A percentile compares a stretch with the other conserved stretches of the same genome.
Evolutionary conservation across 1,140 invertebrate species (phyloP).

Genomic region (Lysiphlebus fabarum): DNA sequence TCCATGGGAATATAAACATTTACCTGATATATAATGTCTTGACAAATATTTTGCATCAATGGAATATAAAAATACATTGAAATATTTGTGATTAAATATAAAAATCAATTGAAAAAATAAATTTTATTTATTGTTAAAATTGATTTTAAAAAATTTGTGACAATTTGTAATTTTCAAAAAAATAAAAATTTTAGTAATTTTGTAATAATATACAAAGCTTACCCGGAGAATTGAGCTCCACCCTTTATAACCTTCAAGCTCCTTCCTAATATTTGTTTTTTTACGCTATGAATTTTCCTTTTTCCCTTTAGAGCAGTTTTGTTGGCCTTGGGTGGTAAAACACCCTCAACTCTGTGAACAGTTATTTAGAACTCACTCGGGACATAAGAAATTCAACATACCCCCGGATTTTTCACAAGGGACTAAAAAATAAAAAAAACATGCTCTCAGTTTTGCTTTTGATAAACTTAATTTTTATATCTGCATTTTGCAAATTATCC

Average conservation of each 20-base stretch:
- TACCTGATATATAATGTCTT: background rate
- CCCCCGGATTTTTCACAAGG: slow-evolving; percentile 9
- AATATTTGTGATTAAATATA: too few relatives aligned
- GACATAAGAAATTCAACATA: slow-evolving; percentile 29
- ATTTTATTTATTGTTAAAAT: too few relatives aligned
- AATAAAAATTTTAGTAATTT: background rate
- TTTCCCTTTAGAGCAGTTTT: too few relatives aligned
- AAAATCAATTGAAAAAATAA: too few relatives aligned
- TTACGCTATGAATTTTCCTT: background rate
- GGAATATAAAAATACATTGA: too few relatives aligned
- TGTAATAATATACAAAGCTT: background rate
- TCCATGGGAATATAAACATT: background rate
- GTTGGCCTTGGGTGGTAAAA: too few relatives aligned
- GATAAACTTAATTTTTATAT: too few relatives aligned
- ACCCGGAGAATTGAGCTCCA: slow-evolving; percentile 5
- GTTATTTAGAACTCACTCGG: slow-evolving; percentile 28
- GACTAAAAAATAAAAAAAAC: slow-evolving; percentile 10
- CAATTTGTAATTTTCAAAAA: too few relatives aligned
- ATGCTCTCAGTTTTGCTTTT: too few relatives aligned
- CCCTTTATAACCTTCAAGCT: slow-evolving; percentile 1
- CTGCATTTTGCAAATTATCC: slow-evolving; percentile 3
- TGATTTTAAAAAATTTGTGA: too few relatives aligned
- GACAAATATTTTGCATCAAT: too few relatives aligned
- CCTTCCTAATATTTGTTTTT: background rate
- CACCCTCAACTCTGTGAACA: background rate